Conservation (phyloP, 1,140 invertebrate genomes). For the Hypsibius dujardini region DNA sequence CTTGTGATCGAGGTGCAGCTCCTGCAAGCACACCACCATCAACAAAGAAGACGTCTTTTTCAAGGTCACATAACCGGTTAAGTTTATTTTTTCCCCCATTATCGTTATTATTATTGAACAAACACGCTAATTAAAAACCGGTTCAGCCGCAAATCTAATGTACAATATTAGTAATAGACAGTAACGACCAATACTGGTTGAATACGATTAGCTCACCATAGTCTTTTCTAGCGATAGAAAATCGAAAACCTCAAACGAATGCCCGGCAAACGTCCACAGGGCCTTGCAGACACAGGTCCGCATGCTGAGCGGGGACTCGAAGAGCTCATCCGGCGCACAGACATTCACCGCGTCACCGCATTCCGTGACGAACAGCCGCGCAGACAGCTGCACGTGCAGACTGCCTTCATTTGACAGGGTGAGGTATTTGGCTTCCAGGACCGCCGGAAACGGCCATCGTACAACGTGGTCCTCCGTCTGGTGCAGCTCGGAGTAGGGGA, state of each 20-base stretch:
- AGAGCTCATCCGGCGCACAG: neutral
- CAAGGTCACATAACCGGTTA: no score
- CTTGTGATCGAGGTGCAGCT: neutral
- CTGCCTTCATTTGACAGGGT: neutral
- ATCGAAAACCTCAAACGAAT: neutral
- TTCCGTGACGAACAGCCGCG: neutral
- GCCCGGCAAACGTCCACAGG: neutral
- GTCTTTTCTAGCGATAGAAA: neutral
- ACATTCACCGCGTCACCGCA: neutral
- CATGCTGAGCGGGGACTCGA: neutral
- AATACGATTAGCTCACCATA: conserved; percentile 5
- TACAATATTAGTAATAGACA: no score
- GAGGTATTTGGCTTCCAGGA: neutral
- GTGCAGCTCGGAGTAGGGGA: neutral
- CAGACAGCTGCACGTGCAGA: neutral
- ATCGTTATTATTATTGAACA: no score
- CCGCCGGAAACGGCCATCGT: neutral
- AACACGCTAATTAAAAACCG: no score
- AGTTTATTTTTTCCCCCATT: no score
- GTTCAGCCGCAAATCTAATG: no score
- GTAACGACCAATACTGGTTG: neutral
- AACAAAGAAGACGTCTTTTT: neutral
- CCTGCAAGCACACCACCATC: conserved; percentile 5
- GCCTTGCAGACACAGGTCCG: neutral
- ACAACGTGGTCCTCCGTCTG: neutral